Evolutionary conservation across 2,888 invertebrate genomes (phyloP).

Genomic region (Anorthoa munda): DNA sequence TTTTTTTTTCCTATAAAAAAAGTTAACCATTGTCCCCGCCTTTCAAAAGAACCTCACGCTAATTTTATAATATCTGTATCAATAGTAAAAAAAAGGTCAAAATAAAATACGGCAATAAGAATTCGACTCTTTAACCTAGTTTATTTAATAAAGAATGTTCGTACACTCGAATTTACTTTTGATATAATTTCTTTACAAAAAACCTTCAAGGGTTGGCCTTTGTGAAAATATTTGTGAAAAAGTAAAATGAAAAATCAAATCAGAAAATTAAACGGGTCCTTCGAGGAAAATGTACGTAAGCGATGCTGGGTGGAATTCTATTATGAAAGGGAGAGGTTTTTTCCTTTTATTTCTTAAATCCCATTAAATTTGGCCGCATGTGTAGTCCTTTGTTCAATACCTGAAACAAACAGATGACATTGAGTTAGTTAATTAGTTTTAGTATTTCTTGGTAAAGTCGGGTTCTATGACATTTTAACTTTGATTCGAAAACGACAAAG

Average conservation of each 20-base stretch:
- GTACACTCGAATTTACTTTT: constrained; percentile 33
- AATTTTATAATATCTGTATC: constrained; percentile 3
- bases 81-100: constrained; percentile 6
- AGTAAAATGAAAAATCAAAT: constrained; percentile 52
- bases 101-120: constrained; percentile 4
- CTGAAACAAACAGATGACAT: constrained; percentile 62
- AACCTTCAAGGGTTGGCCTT: constrained; percentile 27
- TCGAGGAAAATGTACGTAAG: constrained; percentile 40
- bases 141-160: constrained; percentile 39
- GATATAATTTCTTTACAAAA: constrained; percentile 34
- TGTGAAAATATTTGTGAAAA: constrained; percentile 56
- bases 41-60: background rate
- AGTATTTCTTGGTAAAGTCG: background rate
- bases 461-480: background rate
- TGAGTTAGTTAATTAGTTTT: constrained; percentile 36
- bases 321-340: constrained; percentile 32
- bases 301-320: constrained; percentile 46
- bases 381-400: constrained; percentile 58
- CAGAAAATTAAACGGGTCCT: constrained; percentile 44
- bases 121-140: constrained; percentile 11
- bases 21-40: background rate
- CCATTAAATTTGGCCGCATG: constrained; percentile 37
- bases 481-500: background rate
- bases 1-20: background rate
- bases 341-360: constrained; percentile 44